Base-by-base conservation (phyloP, 2,797 vertebrate genomes). In the Neostethus bicornis region DNA sequence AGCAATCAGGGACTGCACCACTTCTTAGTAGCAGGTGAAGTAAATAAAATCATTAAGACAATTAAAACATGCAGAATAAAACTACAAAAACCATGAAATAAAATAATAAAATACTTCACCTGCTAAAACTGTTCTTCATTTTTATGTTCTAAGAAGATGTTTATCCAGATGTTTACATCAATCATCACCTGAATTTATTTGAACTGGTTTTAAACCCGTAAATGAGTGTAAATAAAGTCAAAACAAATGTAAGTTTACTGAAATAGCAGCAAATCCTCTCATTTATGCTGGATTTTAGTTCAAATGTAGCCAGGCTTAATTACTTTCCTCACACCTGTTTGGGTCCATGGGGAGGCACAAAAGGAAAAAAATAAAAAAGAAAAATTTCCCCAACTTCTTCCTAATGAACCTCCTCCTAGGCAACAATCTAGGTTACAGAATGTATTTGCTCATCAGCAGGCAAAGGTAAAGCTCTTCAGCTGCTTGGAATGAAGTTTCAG, bases 271-370 rank as follows among this genome's bases (percentile, higher is more conserved):
- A 68, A 79, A 73, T n/a, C 41, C 41, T 38, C 56, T 75, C 66
- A 66, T 41, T 43, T 39, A 60, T 49, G 51, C 37, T 56, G 7
- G 61, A 60, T 58, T 70, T 68, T 24, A 45, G 35, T 62, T 73
- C 44, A 78, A 80, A 83, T 63, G 65, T 34, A 41, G 63, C 66
- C 57, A 66, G 21, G 72, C 63, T 75, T 82, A 88, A 85, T 84
- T 70, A 83, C 71, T 83, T 70, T 66, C 66, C 77, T 70, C 74
- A 58, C 84, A 89, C 79, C 85, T 88, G 83, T 83, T 61, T 76
- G 63, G 79, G 61, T 83, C 87, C 83, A 78, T 54, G 48, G 83
- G 80, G 80, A 88, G 38, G 28, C 47, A 61, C 17, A 11, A 25
- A 57, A 75, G 63, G 47, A 59, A 53, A 56, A 46, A 77, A 51